phyloP scores from a whole-genome alignment of 2,113 vertebrate genomes.

The Trochalopteron elliotii region DNA sequence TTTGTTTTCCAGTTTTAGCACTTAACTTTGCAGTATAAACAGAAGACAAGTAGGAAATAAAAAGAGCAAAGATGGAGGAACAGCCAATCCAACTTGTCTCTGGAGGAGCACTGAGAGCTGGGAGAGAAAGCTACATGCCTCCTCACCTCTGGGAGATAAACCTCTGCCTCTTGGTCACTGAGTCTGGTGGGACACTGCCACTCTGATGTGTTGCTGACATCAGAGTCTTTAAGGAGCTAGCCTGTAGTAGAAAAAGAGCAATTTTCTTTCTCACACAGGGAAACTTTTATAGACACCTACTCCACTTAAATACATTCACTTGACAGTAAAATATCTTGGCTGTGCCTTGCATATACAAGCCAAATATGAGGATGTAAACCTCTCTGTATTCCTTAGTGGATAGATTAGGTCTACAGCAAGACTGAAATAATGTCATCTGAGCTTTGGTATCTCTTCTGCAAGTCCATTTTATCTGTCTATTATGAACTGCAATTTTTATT shows the following conservation, averaged over 20 bases:
- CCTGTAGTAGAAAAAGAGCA: not conserved
- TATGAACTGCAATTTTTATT: not conserved
- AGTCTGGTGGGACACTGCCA: not conserved
- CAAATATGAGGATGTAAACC: not conserved
- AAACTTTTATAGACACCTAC: not conserved
- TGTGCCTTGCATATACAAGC: not conserved
- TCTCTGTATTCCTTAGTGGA: not conserved
- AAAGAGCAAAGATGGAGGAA: not conserved
- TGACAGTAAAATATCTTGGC: not conserved
- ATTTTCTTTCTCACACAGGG: not conserved
- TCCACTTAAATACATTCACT: not conserved
- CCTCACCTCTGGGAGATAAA: not conserved
- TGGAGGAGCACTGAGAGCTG: rapidly evolving
- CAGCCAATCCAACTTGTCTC: not conserved
- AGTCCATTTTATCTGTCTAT: not conserved
- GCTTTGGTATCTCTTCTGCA: not conserved
- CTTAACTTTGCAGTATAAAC: not conserved
- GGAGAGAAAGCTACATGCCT: not conserved
- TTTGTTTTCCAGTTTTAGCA: not conserved
- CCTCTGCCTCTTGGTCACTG: not conserved
- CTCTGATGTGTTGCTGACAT: not conserved
- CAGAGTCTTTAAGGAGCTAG: not conserved
- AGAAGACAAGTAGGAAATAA: not conserved
- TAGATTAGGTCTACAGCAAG: not conserved
- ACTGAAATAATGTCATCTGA: not conserved